Conservation (phyloP, 2,888 invertebrate species). For the Phasia obesa region DNA sequence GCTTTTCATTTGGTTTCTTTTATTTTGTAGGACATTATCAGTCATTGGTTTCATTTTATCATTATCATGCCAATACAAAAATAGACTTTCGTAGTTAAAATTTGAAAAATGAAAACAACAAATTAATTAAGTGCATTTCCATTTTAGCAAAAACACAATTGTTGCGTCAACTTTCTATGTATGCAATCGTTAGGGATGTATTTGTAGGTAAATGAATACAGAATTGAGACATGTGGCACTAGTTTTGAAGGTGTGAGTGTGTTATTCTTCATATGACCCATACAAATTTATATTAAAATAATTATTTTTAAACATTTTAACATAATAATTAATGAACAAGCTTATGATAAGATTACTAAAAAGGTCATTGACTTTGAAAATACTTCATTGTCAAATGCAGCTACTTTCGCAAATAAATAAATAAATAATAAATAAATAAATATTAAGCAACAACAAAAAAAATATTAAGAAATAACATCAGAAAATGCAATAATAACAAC, state of each 20-base stretch:
- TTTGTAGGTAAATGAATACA: background rate
- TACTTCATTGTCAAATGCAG: conserved; percentile 66
- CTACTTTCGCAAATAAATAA: conserved; percentile 58
- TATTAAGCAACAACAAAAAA: conserved; percentile 27
- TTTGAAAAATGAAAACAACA: background rate
- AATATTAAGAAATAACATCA: conserved; percentile 48
- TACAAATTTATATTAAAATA: conserved; percentile 36
- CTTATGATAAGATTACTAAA: conserved; percentile 68
- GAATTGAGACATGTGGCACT: conserved; percentile 1
- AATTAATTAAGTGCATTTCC: conserved; percentile 24
- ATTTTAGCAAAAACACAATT: conserved; percentile 20
- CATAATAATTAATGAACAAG: conserved; percentile 39
- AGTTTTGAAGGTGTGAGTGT: background rate
- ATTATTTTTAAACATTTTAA: conserved; percentile 7
- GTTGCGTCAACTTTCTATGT: background rate
- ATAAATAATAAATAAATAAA: conserved; percentile 24
- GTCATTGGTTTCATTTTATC: conserved; percentile 42
- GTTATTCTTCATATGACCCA: background rate
- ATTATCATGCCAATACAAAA: conserved; percentile 2
- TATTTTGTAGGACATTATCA: conserved; percentile 29
- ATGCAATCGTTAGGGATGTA: background rate
- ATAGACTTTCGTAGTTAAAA: conserved; percentile 10
- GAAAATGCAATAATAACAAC: conserved; percentile 8
- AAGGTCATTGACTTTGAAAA: conserved; percentile 66
- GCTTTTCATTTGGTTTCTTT: background rate